These are phyloP conservation scores for Diprion similis DNA, from an alignment of 1,140 invertebrate genomes.

Conservation along the genomic window DNA sequence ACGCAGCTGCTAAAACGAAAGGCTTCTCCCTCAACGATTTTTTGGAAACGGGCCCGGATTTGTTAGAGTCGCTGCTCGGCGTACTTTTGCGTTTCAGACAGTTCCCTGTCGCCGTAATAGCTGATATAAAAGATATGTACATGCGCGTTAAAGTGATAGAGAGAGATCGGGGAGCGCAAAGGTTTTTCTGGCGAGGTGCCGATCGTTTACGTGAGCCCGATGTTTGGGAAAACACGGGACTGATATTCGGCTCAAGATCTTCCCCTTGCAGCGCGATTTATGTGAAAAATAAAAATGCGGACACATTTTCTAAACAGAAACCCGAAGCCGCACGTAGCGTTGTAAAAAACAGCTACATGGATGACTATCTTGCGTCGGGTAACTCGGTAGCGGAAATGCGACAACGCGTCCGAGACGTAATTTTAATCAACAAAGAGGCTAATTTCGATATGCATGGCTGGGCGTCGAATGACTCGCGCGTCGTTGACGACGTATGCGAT, in stretches of 20 bases:
- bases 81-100: conserved; percentile 34
- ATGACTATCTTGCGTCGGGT: neutral
- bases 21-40: conserved; percentile 34
- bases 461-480: conserved; percentile 3
- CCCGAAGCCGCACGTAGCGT: neutral
- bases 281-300: conserved; percentile 15
- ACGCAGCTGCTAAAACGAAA: conserved; percentile 29
- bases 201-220: neutral
- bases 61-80: conserved; percentile 33
- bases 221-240: conserved; percentile 32
- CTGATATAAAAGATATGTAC: too few relatives aligned
- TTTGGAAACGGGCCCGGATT: neutral
- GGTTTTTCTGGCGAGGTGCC: conserved; percentile 19
- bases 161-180: too few relatives aligned
- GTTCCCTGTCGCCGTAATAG: neutral
- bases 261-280: conserved; percentile 38
- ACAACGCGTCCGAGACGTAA: neutral
- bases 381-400: neutral
- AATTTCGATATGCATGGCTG: conserved; percentile 19
- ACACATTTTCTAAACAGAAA: neutral
- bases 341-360: neutral
- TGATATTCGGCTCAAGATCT: conserved; percentile 43
- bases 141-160: too few relatives aligned
- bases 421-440: neutral
- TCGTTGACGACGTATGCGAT: neutral